phyloP scores from a whole-genome alignment of 1,140 invertebrate species.

The Papilio dardanus region DNA sequence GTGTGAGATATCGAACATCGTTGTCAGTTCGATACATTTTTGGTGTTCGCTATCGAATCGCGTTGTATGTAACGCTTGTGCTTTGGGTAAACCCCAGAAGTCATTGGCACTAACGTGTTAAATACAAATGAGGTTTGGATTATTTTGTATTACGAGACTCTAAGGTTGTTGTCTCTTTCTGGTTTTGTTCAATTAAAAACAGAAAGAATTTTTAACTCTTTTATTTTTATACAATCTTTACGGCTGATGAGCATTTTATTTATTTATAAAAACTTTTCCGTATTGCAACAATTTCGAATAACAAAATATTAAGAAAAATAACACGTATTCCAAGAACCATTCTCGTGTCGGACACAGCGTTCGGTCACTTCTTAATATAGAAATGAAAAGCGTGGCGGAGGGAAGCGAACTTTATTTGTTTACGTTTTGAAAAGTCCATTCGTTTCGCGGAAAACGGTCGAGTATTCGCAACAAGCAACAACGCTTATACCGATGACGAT shows the following conservation, averaged over 20 bases:
- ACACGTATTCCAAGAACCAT: conserved; percentile 10
- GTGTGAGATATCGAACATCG: too few species aligned
- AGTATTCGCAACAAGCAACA: neutral
- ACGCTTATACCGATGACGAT: neutral
- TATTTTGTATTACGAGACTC: too few species aligned
- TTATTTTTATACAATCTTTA: neutral
- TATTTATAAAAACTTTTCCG: neutral
- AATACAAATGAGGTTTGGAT: too few species aligned
- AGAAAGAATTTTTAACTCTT: neutral
- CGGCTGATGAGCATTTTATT: too few species aligned
- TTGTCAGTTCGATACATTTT: too few species aligned
- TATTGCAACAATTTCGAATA: neutral
- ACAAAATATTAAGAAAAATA: conserved; percentile 8
- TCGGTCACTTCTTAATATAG: conserved; percentile 25
- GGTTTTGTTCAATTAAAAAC: neutral
- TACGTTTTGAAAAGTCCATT: conserved; percentile 31
- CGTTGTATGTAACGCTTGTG: too few species aligned
- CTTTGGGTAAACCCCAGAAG: too few species aligned
- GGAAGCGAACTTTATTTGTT: conserved; percentile 27
- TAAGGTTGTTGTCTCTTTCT: too few species aligned
- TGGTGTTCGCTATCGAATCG: too few species aligned
- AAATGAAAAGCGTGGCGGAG: conserved; percentile 23
- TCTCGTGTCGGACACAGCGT: neutral
- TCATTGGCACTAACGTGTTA: too few species aligned
- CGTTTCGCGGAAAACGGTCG: conserved; percentile 15